Percentiles rank a stretch among this genome's conserved stretches.
Evolutionary conservation across 2,888 invertebrate species (phyloP).

Genomic region (Mythimna loreyi): DNA sequence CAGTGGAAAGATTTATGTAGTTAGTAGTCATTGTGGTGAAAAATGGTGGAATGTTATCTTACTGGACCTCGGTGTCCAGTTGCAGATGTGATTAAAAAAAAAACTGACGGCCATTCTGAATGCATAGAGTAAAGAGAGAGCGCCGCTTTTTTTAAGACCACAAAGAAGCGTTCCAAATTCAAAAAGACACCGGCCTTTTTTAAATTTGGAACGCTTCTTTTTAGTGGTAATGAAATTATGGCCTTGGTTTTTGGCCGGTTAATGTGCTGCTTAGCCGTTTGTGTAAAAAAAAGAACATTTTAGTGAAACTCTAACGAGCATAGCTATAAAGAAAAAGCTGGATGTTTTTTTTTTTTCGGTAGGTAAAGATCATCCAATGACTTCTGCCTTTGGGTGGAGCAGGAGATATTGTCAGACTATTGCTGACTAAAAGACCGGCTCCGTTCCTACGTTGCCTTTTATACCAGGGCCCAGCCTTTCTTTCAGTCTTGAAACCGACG

Average conservation of each 20-base stretch:
- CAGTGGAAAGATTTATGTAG: constrained; percentile 87
- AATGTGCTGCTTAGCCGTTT: background rate
- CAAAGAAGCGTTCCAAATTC: no score
- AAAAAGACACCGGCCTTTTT: constrained; percentile 52
- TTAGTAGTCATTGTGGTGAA: constrained; percentile 85
- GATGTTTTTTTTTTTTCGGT: no score
- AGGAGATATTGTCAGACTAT: no score
- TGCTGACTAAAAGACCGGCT: no score
- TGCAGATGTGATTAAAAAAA: constrained; percentile 84
- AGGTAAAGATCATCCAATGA: no score
- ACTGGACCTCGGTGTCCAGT: constrained; percentile 81
- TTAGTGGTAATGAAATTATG: constrained; percentile 39
- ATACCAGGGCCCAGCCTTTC: no score
- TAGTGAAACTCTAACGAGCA: background rate
- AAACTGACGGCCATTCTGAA: constrained; percentile 62
- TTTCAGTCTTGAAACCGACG: no score
- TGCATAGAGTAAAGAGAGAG: constrained; percentile 63
- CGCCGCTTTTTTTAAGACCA: constrained; percentile 65
- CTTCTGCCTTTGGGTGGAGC: no score
- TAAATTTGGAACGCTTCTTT: constrained; percentile 58
- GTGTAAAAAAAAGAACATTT: background rate
- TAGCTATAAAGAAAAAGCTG: background rate
- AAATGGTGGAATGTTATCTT: constrained; percentile 72
- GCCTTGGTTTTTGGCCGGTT: constrained; percentile 21
- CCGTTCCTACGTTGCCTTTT: no score